Conservation (phyloP, 2,888 invertebrate species). For the Acrocyrtus sp. region DNA sequence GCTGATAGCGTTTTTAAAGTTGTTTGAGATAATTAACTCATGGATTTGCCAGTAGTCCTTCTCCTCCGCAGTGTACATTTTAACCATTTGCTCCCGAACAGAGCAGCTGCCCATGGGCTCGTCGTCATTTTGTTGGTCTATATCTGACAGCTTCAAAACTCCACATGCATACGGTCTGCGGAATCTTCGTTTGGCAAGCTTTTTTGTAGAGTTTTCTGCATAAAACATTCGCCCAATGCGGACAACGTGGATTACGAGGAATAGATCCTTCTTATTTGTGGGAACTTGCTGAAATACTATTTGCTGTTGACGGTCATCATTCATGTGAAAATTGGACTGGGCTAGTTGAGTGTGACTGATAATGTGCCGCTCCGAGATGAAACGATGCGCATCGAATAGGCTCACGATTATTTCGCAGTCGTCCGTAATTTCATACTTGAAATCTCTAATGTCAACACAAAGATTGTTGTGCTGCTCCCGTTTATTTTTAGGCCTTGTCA, state of each 20-base stretch:
- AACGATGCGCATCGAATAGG: constrained; percentile 75
- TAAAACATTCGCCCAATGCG: constrained; percentile 87
- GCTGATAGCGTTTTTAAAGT: constrained; percentile 70
- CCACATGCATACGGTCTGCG: constrained; percentile 87
- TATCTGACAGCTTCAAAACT: constrained; percentile 79
- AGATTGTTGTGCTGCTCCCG: constrained; percentile 76
- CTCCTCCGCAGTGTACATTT: constrained; percentile 69
- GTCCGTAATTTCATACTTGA: constrained; percentile 86
- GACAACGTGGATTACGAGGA: constrained; percentile 89
- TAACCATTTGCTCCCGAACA: constrained; percentile 49
- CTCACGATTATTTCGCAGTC: constrained; percentile 90
- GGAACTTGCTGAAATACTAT: constrained; percentile 46
- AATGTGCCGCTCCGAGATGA: constrained; percentile 46
- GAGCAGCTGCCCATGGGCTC: constrained; percentile 21
- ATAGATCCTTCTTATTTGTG: constrained; percentile 72
- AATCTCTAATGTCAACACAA: constrained; percentile 88
- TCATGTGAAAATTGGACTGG: constrained; percentile 49
- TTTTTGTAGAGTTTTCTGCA: constrained; percentile 68
- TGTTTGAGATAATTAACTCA: constrained; percentile 78
- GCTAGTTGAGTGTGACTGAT: constrained; percentile 43
- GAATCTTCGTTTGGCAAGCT: constrained; percentile 61
- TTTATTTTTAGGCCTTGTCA: constrained; percentile 40
- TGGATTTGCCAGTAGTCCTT: constrained; percentile 91
- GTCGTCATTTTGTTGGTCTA: constrained; percentile 40
- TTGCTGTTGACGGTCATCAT: constrained; percentile 32